Conservation (phyloP, 2,113 vertebrate species). For the Labeo catla region DNA sequence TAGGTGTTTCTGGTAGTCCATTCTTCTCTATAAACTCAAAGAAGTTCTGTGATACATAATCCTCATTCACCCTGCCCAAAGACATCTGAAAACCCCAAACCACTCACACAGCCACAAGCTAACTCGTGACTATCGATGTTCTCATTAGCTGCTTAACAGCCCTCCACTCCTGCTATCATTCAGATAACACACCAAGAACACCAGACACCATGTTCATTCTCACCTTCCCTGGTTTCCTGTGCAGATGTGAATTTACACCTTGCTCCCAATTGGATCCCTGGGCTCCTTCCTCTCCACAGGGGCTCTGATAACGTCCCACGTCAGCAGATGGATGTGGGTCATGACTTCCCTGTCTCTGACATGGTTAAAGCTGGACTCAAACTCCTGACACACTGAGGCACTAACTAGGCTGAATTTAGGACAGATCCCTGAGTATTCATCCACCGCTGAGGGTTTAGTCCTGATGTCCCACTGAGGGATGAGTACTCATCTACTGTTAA, state of each 20-base stretch:
- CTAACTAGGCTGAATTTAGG: constrained; percentile 24
- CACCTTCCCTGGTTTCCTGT: background rate
- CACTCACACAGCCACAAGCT: background rate
- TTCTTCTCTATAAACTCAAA: background rate
- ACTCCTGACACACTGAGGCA: background rate
- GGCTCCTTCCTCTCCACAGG: background rate
- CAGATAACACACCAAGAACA: constrained; percentile 4
- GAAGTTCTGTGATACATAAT: background rate
- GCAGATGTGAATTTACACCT: constrained; percentile 14
- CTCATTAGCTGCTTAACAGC: constrained; percentile 17
- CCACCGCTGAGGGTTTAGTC: background rate
- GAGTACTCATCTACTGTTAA: constrained; percentile 14
- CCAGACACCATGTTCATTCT: background rate
- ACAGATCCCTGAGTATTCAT: background rate
- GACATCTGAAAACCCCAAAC: background rate
- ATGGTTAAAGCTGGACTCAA: constrained; percentile 14
- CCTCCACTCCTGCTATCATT: background rate
- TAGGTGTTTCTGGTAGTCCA: background rate
- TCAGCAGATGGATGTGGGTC: constrained; percentile 16
- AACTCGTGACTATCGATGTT: background rate
- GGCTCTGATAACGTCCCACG: background rate
- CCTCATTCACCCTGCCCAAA: background rate
- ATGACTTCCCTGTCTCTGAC: constrained; percentile 1
- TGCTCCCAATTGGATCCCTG: background rate
- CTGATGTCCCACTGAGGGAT: background rate